phyloP scores from a whole-genome alignment of 1,140 invertebrate genomes.

The Harlomillsia oculata region DNA sequence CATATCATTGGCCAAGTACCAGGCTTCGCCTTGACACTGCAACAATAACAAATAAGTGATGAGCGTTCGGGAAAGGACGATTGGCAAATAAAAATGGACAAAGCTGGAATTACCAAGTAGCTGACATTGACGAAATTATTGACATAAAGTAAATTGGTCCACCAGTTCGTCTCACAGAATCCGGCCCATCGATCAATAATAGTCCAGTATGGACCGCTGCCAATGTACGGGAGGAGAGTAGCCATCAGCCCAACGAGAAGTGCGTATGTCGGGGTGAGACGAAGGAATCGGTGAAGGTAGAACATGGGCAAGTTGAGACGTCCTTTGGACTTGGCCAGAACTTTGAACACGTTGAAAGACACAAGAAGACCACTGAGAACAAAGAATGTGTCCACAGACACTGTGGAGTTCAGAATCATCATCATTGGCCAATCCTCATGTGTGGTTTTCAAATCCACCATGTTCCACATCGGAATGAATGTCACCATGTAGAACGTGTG shows the following conservation, averaged over 20 bases:
- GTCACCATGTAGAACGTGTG: slow-evolving; percentile 47
- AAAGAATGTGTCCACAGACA: slow-evolving; percentile 51
- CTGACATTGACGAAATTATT: slow-evolving; percentile 59
- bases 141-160: slow-evolving; percentile 37
- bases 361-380: slow-evolving; percentile 45
- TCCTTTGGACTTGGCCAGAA: slow-evolving; percentile 52
- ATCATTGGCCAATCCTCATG: slow-evolving; percentile 17
- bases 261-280: slow-evolving; percentile 59
- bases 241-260: slow-evolving; percentile 58
- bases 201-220: slow-evolving; percentile 22
- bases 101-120: too few relatives aligned
- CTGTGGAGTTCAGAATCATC: slow-evolving; percentile 34
- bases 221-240: slow-evolving; percentile 42
- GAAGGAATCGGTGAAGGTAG: slow-evolving; percentile 42
- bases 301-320: slow-evolving; percentile 53
- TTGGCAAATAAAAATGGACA: neutral
- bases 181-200: slow-evolving; percentile 7
- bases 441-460: slow-evolving; percentile 27
- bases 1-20: slow-evolving; percentile 73
- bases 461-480: slow-evolving; percentile 36
- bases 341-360: slow-evolving; percentile 52
- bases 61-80: neutral
- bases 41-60: slow-evolving; percentile 20
- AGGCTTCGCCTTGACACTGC: slow-evolving; percentile 68
- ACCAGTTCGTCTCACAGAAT: slow-evolving; percentile 20